Evolutionary conservation across 2,113 vertebrate genomes (phyloP).

Genomic region (Amazona guildingii): DNA sequence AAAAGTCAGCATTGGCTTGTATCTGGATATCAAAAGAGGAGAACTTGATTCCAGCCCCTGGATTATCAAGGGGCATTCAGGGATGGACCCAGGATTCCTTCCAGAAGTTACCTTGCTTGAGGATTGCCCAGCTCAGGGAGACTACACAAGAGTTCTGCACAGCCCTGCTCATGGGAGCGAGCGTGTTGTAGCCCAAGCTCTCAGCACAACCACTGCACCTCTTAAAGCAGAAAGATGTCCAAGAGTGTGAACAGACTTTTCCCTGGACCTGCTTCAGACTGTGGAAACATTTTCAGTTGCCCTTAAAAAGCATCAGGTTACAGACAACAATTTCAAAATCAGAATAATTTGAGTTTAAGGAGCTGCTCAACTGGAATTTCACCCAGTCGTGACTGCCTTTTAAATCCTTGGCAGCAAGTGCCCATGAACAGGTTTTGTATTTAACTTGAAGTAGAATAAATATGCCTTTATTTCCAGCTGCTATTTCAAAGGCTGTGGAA

Average conservation of each 20-base stretch:
- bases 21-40: neutral
- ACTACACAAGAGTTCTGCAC: neutral
- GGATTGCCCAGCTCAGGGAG: neutral
- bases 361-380: constrained; percentile 47
- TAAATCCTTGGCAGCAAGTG: constrained; percentile 23
- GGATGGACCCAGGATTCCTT: neutral
- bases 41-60: neutral
- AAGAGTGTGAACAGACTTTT: neutral
- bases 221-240: neutral
- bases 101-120: neutral
- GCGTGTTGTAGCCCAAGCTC: accelerated
- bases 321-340: constrained; percentile 47
- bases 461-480: constrained; percentile 24
- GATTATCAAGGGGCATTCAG: accelerated
- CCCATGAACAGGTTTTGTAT: constrained; percentile 37
- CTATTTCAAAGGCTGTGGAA: constrained; percentile 39
- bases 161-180: neutral
- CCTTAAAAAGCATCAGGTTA: constrained; percentile 25
- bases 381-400: constrained; percentile 51
- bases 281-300: constrained; percentile 54
- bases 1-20: neutral
- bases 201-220: neutral
- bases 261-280: constrained; percentile 9
- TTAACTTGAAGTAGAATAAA: constrained; percentile 42
- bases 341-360: constrained; percentile 61